Conservation (phyloP, 1,140 invertebrate genomes). For the Chironomus striatipennis region DNA sequence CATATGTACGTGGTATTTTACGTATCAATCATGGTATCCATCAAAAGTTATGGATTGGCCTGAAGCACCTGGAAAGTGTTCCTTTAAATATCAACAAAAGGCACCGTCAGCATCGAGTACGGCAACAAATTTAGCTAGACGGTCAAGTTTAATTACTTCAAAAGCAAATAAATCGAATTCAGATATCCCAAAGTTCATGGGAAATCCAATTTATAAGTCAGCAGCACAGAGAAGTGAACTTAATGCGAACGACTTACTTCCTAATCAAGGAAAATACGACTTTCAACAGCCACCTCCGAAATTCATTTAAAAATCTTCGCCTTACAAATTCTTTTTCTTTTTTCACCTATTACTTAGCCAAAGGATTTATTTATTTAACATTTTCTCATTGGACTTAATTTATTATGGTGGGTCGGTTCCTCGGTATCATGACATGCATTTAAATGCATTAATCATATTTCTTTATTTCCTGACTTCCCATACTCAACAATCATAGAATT, state of each 20-base stretch:
- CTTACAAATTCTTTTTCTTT: too few species aligned
- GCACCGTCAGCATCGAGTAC: conserved; percentile 26
- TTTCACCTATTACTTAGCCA: too few species aligned
- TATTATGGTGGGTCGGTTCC: neutral
- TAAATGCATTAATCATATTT: too few species aligned
- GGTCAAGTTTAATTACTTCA: conserved; percentile 31
- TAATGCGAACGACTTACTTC: neutral
- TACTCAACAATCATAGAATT: too few species aligned
- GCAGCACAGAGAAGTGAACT: conserved; percentile 26
- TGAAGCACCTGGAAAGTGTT: conserved; percentile 63
- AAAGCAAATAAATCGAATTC: conserved; percentile 38
- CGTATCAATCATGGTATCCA: conserved; percentile 76
- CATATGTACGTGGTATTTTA: conserved; percentile 83
- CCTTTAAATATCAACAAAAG: conserved; percentile 66
- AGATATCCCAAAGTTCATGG: conserved; percentile 60
- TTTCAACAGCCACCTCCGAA: conserved; percentile 11
- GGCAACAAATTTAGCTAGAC: conserved; percentile 29
- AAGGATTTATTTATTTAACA: neutral
- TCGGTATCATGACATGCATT: neutral
- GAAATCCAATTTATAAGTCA: conserved; percentile 56
- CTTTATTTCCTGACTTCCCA: too few species aligned
- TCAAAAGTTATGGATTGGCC: conserved; percentile 48
- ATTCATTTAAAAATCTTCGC: neutral
- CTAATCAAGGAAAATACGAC: neutral
- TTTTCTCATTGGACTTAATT: neutral